Conservation (phyloP, 2,888 invertebrate species). For the Thereva unica region DNA sequence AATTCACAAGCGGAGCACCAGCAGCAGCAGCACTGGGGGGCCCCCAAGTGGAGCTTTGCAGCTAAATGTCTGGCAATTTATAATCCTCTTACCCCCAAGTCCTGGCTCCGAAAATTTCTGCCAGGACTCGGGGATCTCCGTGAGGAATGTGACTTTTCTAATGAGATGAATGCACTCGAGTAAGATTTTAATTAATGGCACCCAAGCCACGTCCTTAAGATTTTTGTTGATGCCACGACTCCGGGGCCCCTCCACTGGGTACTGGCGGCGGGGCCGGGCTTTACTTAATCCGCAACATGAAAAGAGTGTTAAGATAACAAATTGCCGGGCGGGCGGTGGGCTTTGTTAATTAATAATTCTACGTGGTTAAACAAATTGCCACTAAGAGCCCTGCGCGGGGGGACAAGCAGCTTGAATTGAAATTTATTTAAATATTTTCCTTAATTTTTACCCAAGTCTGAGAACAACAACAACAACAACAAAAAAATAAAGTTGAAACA, state of each 20-base stretch:
- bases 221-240: conserved; percentile 8
- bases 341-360: no score
- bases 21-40: background rate
- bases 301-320: conserved; percentile 1
- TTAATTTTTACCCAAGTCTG: no score
- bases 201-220: conserved; percentile 8
- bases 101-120: background rate
- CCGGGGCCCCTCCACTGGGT: background rate
- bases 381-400: no score
- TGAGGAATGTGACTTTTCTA: conserved; percentile 23
- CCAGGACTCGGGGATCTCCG: background rate
- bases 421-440: no score
- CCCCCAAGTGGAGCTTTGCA: conserved; percentile 2
- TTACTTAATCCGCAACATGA: background rate
- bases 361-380: no score
- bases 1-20: background rate
- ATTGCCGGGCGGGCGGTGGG: no score
- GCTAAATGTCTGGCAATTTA: conserved; percentile 26
- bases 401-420: no score
- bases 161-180: conserved; percentile 31
- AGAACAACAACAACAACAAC: no score
- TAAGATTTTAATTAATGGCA: conserved; percentile 20
- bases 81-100: conserved; percentile 6
- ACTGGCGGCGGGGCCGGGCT: background rate
- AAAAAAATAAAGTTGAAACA: no score